Percentiles rank a stretch among this genome's conserved stretches.
Conservation (phyloP, 2,888 invertebrate species). For the Hoplodrina ambigua region DNA sequence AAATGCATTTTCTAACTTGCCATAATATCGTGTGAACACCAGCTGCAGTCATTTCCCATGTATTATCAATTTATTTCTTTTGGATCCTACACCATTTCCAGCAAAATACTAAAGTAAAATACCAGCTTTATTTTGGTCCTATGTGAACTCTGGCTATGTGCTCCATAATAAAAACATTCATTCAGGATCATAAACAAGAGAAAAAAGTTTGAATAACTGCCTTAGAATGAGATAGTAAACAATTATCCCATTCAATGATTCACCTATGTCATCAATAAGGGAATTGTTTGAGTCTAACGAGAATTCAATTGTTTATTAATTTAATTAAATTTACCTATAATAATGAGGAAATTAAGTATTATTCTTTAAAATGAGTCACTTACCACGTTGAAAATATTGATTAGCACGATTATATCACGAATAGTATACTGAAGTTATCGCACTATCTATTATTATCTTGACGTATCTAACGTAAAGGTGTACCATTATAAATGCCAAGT, state of each 20-base stretch:
- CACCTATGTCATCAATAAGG: neutral
- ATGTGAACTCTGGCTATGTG: neutral
- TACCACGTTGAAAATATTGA: conserved; percentile 37
- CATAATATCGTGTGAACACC: neutral
- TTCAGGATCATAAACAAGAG: conserved; percentile 3
- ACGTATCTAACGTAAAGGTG: conserved; percentile 21
- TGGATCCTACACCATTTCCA: neutral
- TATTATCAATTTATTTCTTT: neutral
- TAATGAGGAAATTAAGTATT: neutral
- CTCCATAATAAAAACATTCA: conserved; percentile 12
- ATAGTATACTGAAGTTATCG: conserved; percentile 26
- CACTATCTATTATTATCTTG: conserved; percentile 61
- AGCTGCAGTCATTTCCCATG: conserved; percentile 11
- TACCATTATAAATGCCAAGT: neutral
- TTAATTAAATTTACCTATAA: neutral
- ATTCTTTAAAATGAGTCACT: conserved; percentile 15
- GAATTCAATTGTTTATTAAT: conserved; percentile 1
- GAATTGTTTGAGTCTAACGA: neutral
- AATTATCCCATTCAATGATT: conserved; percentile 13
- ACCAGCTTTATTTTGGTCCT: neutral
- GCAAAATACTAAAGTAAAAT: neutral
- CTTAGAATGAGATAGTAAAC: conserved; percentile 15
- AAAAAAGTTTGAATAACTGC: conserved; percentile 5
- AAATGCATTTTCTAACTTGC: neutral
- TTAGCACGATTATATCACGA: conserved; percentile 43